Evolutionary conservation across 2,888 invertebrate species (phyloP).

Genomic region (Pyrrhia umbra): DNA sequence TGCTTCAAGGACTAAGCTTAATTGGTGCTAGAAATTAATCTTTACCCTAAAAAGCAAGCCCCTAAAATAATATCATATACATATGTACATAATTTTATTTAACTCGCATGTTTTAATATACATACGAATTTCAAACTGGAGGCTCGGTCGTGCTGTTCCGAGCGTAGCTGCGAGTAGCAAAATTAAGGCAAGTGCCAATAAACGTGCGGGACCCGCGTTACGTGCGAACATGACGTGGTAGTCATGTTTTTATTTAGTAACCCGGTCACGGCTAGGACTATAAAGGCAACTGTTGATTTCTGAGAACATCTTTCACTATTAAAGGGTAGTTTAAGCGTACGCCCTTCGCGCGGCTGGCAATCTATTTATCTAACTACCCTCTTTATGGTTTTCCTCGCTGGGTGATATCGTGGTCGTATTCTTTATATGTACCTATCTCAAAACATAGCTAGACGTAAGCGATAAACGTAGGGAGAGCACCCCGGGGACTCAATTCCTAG

Average conservation of each 20-base stretch:
- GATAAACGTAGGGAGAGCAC: slow-evolving; percentile 56
- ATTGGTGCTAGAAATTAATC: not conserved
- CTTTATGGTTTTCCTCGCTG: slow-evolving; percentile 78
- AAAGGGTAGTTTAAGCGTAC: slow-evolving; percentile 79
- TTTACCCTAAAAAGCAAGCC: not conserved
- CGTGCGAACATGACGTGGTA: slow-evolving; percentile 52
- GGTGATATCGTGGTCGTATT: slow-evolving; percentile 70
- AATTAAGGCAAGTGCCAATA: slow-evolving; percentile 58
- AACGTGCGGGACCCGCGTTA: slow-evolving; percentile 38
- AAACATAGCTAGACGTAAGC: slow-evolving; percentile 50
- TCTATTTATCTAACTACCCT: slow-evolving; percentile 83
- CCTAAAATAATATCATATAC: not conserved
- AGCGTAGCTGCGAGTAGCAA: slow-evolving; percentile 44
- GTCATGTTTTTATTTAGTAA: slow-evolving; percentile 69
- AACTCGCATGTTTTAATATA: slow-evolving; percentile 44
- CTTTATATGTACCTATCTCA: slow-evolving; percentile 56
- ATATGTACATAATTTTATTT: slow-evolving; percentile 32
- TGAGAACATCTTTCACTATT: slow-evolving; percentile 81
- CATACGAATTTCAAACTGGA: slow-evolving; percentile 34
- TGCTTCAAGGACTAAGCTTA: not conserved
- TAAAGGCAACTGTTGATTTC: slow-evolving; percentile 82
- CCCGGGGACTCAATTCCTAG: slow-evolving; percentile 52
- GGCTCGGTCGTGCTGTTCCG: slow-evolving; percentile 30
- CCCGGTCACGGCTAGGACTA: slow-evolving; percentile 73
- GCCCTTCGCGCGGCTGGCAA: slow-evolving; percentile 74